Conservation (phyloP, 1,140 invertebrate genomes). For the Drosophila teissieri region DNA sequence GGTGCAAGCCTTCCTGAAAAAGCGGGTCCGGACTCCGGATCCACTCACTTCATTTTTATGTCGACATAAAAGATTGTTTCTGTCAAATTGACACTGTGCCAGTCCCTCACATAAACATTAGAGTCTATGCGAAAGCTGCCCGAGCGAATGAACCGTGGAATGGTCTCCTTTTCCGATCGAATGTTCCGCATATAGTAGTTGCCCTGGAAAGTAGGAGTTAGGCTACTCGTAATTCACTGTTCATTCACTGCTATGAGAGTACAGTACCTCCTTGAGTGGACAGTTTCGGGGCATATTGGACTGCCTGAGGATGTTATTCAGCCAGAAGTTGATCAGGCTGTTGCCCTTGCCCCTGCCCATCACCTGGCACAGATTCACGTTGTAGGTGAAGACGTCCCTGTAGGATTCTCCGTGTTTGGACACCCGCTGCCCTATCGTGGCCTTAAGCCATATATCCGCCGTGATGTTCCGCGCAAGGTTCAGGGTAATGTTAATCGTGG, state of each 20-base stretch:
- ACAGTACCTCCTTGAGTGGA: conserved; percentile 44
- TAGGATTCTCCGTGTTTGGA: conserved; percentile 20
- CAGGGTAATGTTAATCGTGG: conserved; percentile 44
- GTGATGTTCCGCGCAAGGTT: conserved; percentile 25
- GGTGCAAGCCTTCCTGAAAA: background rate
- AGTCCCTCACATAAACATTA: conserved; percentile 44
- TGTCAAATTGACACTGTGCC: conserved; percentile 44
- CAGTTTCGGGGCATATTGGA: conserved; percentile 52
- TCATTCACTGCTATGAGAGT: background rate
- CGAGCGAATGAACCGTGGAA: conserved; percentile 45
- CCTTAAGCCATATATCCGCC: conserved; percentile 45
- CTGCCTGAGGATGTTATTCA: conserved; percentile 47
- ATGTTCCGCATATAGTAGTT: conserved; percentile 52
- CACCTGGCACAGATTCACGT: conserved; percentile 57
- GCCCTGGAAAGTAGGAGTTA: conserved; percentile 19
- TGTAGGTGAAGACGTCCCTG: conserved; percentile 45
- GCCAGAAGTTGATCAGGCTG: conserved; percentile 49
- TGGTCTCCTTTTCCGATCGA: conserved; percentile 44
- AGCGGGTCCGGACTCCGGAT: background rate
- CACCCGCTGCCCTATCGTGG: conserved; percentile 27
- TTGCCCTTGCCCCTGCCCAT: conserved; percentile 37
- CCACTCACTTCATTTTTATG: conserved; percentile 57
- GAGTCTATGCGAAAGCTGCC: conserved; percentile 50
- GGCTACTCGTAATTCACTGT: background rate
- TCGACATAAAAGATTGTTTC: conserved; percentile 48